These are phyloP conservation scores for Cichladusa arquata DNA, from an alignment of 2,113 vertebrate species.

Conservation along the genomic window DNA sequence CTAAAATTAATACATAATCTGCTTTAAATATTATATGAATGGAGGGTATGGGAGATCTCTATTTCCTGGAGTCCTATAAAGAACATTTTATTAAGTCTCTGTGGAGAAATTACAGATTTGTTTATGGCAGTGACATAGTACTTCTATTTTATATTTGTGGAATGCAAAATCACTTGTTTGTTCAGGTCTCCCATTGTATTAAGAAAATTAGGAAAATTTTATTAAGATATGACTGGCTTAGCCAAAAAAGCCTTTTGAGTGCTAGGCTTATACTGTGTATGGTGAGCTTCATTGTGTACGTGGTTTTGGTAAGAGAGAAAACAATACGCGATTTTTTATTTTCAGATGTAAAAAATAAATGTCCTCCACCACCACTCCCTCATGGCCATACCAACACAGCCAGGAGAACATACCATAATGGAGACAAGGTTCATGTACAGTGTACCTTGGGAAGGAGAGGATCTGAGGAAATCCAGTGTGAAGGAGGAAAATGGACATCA, in stretches of 20 bases:
- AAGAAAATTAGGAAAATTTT: background rate
- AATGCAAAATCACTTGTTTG: background rate
- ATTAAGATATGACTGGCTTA: background rate
- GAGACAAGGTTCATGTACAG: conserved; percentile 48
- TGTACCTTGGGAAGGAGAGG: conserved; percentile 64
- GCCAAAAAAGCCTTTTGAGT: background rate
- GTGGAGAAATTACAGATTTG: background rate
- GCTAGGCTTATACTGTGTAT: background rate
- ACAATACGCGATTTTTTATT: background rate
- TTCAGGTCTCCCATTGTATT: background rate
- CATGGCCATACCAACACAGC: background rate
- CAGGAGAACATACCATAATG: conserved; percentile 26
- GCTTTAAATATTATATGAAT: background rate
- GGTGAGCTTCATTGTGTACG: fast-evolving
- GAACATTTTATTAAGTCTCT: background rate
- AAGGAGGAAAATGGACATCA: conserved; percentile 73
- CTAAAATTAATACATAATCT: background rate
- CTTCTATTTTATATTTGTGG: background rate
- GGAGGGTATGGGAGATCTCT: background rate
- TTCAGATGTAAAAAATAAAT: conserved; percentile 70
- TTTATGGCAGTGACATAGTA: background rate
- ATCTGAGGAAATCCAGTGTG: conserved; percentile 67
- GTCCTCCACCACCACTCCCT: conserved; percentile 70
- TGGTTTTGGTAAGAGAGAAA: background rate
- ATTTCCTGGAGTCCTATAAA: background rate